A percentile compares a stretch with the other conserved stretches of the same genome.
Evolutionary conservation across 2,888 invertebrate genomes (phyloP).

Genomic region (Himalopsyche anomala): DNA sequence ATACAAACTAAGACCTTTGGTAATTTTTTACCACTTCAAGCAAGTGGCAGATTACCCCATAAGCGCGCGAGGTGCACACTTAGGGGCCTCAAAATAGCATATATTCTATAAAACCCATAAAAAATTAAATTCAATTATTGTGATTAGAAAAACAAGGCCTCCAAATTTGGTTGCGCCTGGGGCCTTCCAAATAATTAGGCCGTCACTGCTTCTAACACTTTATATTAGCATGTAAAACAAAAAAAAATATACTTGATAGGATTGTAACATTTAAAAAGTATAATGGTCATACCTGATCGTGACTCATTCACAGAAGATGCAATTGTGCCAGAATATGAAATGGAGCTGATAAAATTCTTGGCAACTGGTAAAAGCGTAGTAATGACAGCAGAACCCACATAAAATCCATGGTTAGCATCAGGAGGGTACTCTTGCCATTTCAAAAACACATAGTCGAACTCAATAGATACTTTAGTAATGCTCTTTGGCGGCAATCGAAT

Average conservation of each 20-base stretch:
- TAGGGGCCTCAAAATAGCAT: too few species aligned
- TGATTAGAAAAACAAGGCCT: too few species aligned
- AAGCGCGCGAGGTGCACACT: too few species aligned
- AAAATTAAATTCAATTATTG: too few species aligned
- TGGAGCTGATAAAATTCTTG: slow-evolving; percentile 87
- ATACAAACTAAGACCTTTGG: too few species aligned
- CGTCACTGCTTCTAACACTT: too few species aligned
- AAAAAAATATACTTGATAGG: not conserved
- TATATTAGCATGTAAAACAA: not conserved
- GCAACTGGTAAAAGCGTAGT: slow-evolving; percentile 86
- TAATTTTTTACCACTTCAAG: too few species aligned
- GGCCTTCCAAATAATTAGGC: too few species aligned
- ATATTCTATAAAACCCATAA: too few species aligned
- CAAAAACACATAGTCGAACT: slow-evolving; percentile 96
- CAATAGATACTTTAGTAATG: slow-evolving; percentile 87
- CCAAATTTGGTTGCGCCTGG: too few species aligned
- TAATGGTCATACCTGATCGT: slow-evolving; percentile 72
- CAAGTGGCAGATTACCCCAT: too few species aligned
- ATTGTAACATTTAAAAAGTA: slow-evolving; percentile 22
- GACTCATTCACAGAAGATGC: slow-evolving; percentile 82
- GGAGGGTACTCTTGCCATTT: slow-evolving; percentile 99
- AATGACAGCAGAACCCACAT: slow-evolving; percentile 92
- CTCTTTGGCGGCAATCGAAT: slow-evolving; percentile 88
- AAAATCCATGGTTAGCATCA: slow-evolving; percentile 99
- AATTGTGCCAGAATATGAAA: slow-evolving; percentile 83